These are phyloP conservation scores for Apodemia zela DNA, from an alignment of 2,888 invertebrate species.

Conservation along the genomic window DNA sequence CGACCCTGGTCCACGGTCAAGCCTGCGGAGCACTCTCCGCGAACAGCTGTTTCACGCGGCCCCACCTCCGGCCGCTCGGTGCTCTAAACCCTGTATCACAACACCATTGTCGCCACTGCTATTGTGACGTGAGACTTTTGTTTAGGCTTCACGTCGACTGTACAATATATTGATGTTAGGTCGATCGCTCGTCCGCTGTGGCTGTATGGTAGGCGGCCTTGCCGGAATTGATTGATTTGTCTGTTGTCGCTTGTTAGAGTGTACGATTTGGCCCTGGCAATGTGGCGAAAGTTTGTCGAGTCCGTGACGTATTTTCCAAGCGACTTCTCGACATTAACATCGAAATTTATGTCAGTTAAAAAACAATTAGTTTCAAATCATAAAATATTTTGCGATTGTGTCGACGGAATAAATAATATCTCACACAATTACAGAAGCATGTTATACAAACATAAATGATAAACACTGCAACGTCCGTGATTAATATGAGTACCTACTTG, in stretches of 20 bases:
- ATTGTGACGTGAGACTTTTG: conserved; percentile 45
- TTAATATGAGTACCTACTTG: background rate
- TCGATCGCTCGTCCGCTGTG: conserved; percentile 25
- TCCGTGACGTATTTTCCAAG: conserved; percentile 46
- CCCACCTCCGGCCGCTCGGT: background rate
- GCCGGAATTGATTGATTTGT: background rate
- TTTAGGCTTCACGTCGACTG: conserved; percentile 40
- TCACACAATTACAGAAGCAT: conserved; percentile 1
- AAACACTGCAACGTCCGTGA: background rate
- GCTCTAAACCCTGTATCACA: background rate
- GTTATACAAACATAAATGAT: background rate
- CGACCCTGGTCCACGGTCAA: conserved; percentile 36
- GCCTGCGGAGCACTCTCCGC: conserved; percentile 33
- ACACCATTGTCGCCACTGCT: conserved; percentile 37
- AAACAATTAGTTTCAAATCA: background rate
- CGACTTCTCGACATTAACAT: conserved; percentile 5
- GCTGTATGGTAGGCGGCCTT: background rate
- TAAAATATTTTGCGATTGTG: background rate
- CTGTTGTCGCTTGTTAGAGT: background rate
- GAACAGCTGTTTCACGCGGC: conserved; percentile 61
- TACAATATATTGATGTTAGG: conserved; percentile 14
- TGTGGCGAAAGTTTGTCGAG: conserved; percentile 70
- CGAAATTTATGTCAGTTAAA: background rate
- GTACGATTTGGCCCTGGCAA: conserved; percentile 53
- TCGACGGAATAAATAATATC: background rate